Conservation (phyloP, 2,113 vertebrate species). For the Tachysurus fulvidraco region DNA sequence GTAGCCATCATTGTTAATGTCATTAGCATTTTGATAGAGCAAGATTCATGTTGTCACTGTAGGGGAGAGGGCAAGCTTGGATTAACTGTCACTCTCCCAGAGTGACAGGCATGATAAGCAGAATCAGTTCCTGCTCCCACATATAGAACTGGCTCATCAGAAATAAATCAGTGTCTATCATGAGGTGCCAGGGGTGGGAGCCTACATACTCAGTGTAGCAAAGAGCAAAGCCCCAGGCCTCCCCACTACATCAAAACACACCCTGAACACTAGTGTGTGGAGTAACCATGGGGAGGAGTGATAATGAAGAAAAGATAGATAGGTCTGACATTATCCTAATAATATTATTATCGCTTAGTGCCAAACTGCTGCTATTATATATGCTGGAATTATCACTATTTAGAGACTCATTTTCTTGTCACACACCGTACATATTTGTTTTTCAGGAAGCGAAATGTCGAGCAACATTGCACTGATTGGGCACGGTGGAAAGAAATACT, state of each 20-base stretch:
- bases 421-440: constrained; percentile 37
- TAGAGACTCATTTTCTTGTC: constrained; percentile 41
- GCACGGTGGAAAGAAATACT: not conserved
- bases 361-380: constrained; percentile 10
- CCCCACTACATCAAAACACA: not conserved
- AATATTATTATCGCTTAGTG: constrained; percentile 43
- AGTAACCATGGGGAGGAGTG: not conserved
- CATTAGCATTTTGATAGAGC: constrained; percentile 65
- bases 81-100: constrained; percentile 54
- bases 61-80: constrained; percentile 26
- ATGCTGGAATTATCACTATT: constrained; percentile 35
- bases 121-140: constrained; percentile 40
- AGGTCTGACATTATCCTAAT: constrained; percentile 47
- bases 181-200: constrained; percentile 35
- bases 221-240: constrained; percentile 30
- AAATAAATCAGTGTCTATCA: constrained; percentile 49
- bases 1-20: constrained; percentile 61
- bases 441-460: constrained; percentile 20
- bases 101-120: constrained; percentile 51
- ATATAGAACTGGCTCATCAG: constrained; percentile 39
- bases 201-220: constrained; percentile 18
- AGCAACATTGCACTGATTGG: not conserved
- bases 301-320: constrained; percentile 29
- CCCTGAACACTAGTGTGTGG: not conserved
- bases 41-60: constrained; percentile 56